These are phyloP conservation scores for Pseudococcus longispinus DNA, from an alignment of 2,888 invertebrate genomes.

Conservation along the genomic window DNA sequence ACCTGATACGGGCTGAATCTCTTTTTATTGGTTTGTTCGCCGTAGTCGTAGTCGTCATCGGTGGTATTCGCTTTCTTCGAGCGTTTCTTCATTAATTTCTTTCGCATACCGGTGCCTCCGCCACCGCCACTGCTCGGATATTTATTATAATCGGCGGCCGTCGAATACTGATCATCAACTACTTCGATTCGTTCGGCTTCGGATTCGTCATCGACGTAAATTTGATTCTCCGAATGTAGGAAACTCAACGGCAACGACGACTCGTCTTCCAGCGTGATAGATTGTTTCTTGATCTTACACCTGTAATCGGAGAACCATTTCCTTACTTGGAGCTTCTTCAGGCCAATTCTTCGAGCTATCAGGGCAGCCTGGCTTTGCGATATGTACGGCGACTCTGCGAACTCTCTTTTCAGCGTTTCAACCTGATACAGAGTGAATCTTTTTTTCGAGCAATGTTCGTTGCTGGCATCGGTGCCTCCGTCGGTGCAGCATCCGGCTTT, in stretches of 20 bases:
- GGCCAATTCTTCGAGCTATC: conserved; percentile 41
- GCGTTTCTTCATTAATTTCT: neutral
- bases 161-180: neutral
- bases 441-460: conserved; percentile 42
- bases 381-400: conserved; percentile 51
- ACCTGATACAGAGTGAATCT: conserved; percentile 50
- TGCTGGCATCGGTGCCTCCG: neutral
- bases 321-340: conserved; percentile 48
- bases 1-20: conserved; percentile 47
- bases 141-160: neutral
- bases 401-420: conserved; percentile 36
- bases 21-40: neutral
- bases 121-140: neutral
- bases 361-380: conserved; percentile 50
- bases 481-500: conserved; percentile 22
- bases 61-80: neutral
- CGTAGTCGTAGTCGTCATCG: neutral
- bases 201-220: neutral
- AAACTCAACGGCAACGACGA: neutral
- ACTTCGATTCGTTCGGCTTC: conserved; percentile 2
- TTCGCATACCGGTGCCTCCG: neutral
- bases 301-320: conserved; percentile 53
- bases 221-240: neutral
- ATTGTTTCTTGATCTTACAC: conserved; percentile 50
- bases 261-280: neutral